These are phyloP conservation scores for Phyllotreta cruciferae DNA, from an alignment of 2,888 invertebrate genomes.

Conservation along the genomic window DNA sequence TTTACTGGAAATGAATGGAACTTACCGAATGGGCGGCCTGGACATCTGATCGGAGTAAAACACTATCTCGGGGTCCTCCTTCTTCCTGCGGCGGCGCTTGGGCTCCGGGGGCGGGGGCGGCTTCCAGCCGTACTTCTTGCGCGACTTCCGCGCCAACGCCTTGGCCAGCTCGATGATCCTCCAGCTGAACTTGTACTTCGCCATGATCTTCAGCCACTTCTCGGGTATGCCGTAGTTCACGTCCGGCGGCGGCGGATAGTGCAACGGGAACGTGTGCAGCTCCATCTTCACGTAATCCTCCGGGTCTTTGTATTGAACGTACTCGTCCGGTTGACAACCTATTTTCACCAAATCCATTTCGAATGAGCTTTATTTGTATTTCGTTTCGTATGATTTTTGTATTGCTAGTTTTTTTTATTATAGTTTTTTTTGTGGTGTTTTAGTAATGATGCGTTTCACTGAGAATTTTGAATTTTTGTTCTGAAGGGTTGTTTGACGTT, in stretches of 20 bases:
- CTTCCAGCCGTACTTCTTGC: conserved; percentile 16
- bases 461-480: conserved; percentile 14
- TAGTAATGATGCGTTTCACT: conserved; percentile 14
- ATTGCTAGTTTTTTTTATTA: not conserved
- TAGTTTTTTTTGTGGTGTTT: conserved; percentile 15
- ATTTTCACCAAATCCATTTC: conserved; percentile 2
- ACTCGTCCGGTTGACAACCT: not conserved
- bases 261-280: conserved; percentile 37
- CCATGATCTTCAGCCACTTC: conserved; percentile 39
- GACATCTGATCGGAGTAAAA: conserved; percentile 45
- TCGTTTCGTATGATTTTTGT: not conserved
- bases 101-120: conserved; percentile 11
- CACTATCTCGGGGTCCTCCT: conserved; percentile 33
- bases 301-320: conserved; percentile 7
- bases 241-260: conserved; percentile 33
- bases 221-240: conserved; percentile 34
- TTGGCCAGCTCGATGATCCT: conserved; percentile 40
- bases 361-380: conserved; percentile 2
- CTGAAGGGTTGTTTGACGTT: conserved; percentile 6
- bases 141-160: conserved; percentile 13
- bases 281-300: conserved; percentile 37
- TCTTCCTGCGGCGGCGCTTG: conserved; percentile 30
- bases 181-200: conserved; percentile 46
- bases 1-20: not conserved
- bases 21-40: conserved; percentile 41